Base-by-base conservation (phyloP, 2,888 invertebrate genomes). In the Neoaliturus tenellus region DNA sequence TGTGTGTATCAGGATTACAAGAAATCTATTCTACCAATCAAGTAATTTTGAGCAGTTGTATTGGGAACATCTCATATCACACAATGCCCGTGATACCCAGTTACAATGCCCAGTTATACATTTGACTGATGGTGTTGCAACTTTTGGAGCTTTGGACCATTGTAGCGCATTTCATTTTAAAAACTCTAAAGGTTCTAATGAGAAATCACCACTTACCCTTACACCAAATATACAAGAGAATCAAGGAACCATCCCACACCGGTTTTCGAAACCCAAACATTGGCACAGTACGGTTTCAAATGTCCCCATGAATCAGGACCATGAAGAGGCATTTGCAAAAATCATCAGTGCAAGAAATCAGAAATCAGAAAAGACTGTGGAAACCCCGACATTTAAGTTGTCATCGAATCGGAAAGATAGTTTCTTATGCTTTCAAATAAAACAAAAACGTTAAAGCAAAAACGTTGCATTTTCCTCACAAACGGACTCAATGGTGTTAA, bases 61-160 rank as follows among this genome's bases (percentile, higher is more conserved):
- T 87, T 89, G 89, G 12, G 85, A 86, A 83, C 87, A 89, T 48
- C 86, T 86, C 82, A 83, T 89, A n/a, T 87, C 88, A 14, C 89
- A 89, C 85, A 90, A 90, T 88, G 87, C 90, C 4, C 90, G 90
- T 86, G 87, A 87, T 62, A 83, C n/a, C n/a, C n/a, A n/a, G n/a
- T n/a, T n/a, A n/a, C n/a, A n/a, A n/a, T n/a, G n/a, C n/a, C n/a
- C n/a, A n/a, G n/a, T 90, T 20, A 84, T 88, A 35, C 90, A 90
- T 87, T 62, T 90, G 41, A 87, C 89, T 25, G 87, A 88, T 81
- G 90, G 90, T 85, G 89, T 88, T 6, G 39, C 28, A 31, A 71
- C 71, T 33, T 31, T 31, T 86, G 90, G 90, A 5, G 51, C 62
- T 31, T 86, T 90, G 33, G 88, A 89, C 80, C 86, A 86, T 44